Evolutionary conservation across 1,140 invertebrate species (phyloP), one percentile per base, ranked within the genome.

Genomic region (Grapholita molesta): DNA sequence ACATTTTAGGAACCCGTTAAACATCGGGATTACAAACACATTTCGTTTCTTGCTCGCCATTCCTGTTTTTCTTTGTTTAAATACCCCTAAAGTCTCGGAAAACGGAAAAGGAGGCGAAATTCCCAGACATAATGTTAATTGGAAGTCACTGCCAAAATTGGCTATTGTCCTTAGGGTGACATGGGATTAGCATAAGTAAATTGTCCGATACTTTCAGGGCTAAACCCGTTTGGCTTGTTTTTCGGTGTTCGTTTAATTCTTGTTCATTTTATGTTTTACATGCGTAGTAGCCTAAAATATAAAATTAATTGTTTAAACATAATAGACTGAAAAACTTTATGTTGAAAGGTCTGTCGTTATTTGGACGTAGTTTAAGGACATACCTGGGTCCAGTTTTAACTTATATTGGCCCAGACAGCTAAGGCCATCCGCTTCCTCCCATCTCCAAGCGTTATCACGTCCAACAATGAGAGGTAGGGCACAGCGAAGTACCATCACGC

Each of bases 151-250:
- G 15, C 55, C 55, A 11, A 61, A 61, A 61, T 61, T 61, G 55
- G 55, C 55, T 61, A 61, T 61, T 61, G 55, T 61, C 55, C 55
- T 61, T 9, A 7, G 79, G 75, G 83, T 85, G 77, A 80, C 80
- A 77, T 85, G 70, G 75, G 70, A 85, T 85, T 85, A 78, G 73
- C 80, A 85, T 85, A 83, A 85, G 78, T 79, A 83, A 83, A 82
- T 82, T 83, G 35, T 53, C 35, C 73, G 75, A 82, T 78, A 77
- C 74, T 78, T 77, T 76, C 66, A 21, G 33, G 68, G 64, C 69
- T 38, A 70, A 73, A 76, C 70, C 70, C 72, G 67, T 69, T 77
- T 61, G 73, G 67, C 68, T 77, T 61, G 73, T 73, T 74, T 71
- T 69, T 70, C 66, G 66, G 70, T 78, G 79, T 78, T 82, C 75